phyloP scores from a whole-genome alignment of 2,113 vertebrate genomes.

The Toxostoma redivivum region DNA sequence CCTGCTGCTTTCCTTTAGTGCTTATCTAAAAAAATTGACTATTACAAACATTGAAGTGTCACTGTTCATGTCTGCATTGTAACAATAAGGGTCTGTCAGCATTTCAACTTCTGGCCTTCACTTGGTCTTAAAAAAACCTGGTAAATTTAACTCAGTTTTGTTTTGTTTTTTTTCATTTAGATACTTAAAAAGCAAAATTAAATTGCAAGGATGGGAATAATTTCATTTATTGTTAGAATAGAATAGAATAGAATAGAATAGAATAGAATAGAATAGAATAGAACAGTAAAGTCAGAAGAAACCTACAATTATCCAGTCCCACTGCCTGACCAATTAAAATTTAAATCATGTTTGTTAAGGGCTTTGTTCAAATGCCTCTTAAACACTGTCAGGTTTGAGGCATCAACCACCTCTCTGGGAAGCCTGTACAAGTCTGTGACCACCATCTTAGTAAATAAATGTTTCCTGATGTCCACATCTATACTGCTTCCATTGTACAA shows the following conservation, averaged over 20 bases:
- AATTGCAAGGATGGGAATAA: background rate
- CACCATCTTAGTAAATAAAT: background rate
- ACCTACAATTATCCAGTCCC: background rate
- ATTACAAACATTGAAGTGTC: slow-evolving; percentile 31
- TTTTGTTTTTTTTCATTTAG: background rate
- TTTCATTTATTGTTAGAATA: background rate
- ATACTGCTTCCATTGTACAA: background rate
- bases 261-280: background rate
- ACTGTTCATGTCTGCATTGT: background rate
- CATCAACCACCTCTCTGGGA: background rate
- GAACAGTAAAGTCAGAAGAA: background rate
- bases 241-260: background rate
- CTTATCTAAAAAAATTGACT: slow-evolving; percentile 49
- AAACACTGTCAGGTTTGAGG: background rate
- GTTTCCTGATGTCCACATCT: background rate
- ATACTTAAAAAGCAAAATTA: background rate
- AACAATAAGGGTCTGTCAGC: background rate
- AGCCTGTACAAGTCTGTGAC: background rate
- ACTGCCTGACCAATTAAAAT: background rate
- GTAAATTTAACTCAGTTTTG: fast-evolving
- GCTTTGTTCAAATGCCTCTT: background rate
- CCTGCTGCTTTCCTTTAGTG: slow-evolving; percentile 24
- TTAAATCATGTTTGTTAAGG: background rate
- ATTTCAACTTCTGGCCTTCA: background rate
- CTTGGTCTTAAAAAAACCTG: background rate